Percentiles rank a stretch among this genome's conserved stretches.
Evolutionary conservation across 2,888 invertebrate species (phyloP).

Genomic region (Apodemia duryi): DNA sequence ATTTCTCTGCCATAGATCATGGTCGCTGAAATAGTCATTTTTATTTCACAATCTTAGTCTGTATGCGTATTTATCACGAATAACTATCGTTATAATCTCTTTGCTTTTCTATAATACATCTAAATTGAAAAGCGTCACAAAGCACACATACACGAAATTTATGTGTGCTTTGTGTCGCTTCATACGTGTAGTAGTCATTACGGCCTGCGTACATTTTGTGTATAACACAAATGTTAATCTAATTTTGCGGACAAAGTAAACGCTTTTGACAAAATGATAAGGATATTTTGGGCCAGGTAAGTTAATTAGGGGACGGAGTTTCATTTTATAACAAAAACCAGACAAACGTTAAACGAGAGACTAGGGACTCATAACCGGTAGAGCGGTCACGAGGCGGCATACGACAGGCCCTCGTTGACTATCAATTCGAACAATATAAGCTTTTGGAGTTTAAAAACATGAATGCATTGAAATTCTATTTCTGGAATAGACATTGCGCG

Average conservation of each 20-base stretch:
- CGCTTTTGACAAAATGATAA: slow-evolving; percentile 2
- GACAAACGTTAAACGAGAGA: slow-evolving; percentile 13
- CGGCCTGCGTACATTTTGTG: not conserved
- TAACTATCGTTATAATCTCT: no score
- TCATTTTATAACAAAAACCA: slow-evolving; percentile 6
- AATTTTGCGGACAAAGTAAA: not conserved
- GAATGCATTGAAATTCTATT: not conserved
- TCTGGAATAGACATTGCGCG: no score
- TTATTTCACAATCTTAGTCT: no score
- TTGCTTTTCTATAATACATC: no score
- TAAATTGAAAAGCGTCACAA: no score
- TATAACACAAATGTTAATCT: not conserved
- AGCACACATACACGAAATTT: no score
- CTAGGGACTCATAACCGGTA: not conserved
- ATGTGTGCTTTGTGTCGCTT: no score
- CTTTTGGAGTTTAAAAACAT: not conserved
- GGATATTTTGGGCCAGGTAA: not conserved
- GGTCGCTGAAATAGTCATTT: no score
- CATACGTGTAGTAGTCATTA: not conserved
- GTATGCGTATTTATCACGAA: no score
- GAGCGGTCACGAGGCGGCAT: not conserved
- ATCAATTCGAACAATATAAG: not conserved
- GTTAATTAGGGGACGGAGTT: not conserved
- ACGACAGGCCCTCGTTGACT: not conserved
- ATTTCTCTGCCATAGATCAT: no score